phyloP scores from a whole-genome alignment of 1,140 invertebrate genomes.

The Gerris buenoi region DNA sequence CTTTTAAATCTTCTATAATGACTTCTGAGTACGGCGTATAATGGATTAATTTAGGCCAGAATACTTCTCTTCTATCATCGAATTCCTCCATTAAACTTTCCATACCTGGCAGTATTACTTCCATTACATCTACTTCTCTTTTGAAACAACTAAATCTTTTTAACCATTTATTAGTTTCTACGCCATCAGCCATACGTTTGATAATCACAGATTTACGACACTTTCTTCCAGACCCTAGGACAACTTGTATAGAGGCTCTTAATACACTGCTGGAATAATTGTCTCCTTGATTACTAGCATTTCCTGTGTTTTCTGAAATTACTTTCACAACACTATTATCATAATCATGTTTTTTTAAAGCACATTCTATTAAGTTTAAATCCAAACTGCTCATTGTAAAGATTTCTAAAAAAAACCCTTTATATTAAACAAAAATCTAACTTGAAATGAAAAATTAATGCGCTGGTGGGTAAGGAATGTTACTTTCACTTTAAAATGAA shows the following conservation, averaged over 20 bases:
- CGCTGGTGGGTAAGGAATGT: too few species aligned
- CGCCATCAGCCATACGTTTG: background rate
- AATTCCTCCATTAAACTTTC: background rate
- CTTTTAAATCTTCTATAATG: constrained; percentile 1
- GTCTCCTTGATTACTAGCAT: background rate
- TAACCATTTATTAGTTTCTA: background rate
- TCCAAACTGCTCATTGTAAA: background rate
- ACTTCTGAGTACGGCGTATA: background rate
- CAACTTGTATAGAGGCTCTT: background rate
- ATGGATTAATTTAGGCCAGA: background rate
- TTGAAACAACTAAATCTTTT: background rate
- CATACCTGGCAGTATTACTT: background rate
- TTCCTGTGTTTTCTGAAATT: background rate
- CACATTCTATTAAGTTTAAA: background rate
- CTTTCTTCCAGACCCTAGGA: background rate
- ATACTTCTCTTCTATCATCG: background rate
- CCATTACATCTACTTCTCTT: background rate
- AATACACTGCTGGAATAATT: constrained; percentile 3
- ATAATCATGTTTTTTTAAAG: background rate
- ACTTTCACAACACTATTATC: background rate
- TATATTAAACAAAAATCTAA: too few species aligned
- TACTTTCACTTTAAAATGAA: too few species aligned
- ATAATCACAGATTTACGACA: background rate
- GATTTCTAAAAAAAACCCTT: too few species aligned
- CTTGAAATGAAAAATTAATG: too few species aligned